phyloP scores from a whole-genome alignment of 2,888 invertebrate species.

The Seira sanloemensis region DNA sequence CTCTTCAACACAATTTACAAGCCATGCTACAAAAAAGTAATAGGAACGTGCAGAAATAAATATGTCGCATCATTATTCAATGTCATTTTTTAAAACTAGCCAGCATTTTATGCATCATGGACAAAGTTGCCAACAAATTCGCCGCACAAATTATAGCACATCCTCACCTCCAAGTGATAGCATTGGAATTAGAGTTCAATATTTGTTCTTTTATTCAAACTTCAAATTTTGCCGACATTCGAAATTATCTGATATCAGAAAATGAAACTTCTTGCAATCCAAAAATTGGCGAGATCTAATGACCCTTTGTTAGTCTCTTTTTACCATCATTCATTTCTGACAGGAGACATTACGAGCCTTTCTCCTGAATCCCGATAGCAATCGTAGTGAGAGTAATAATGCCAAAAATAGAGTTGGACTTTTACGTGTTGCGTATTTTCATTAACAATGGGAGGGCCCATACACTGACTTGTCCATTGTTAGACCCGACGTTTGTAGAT shows the following conservation, averaged over 20 bases:
- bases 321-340: neutral
- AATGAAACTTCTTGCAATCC: too few species aligned
- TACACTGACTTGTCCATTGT: constrained; percentile 15
- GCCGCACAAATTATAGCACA: too few species aligned
- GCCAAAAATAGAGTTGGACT: too few species aligned
- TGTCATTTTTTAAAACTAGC: constrained; percentile 26
- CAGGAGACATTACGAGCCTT: neutral
- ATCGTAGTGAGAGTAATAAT: neutral
- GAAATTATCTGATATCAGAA: too few species aligned
- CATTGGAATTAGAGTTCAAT: too few species aligned
- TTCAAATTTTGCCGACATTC: too few species aligned
- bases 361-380: neutral
- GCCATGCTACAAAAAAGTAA: too few species aligned
- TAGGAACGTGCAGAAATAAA: constrained; percentile 33
- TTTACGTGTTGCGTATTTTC: neutral
- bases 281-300: neutral
- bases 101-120: too few species aligned
- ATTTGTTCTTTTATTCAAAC: too few species aligned
- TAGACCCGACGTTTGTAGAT: neutral
- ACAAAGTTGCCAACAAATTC: too few species aligned
- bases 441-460: neutral
- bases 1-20: too few species aligned
- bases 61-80: constrained; percentile 34
- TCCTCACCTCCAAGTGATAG: too few species aligned
- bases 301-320: neutral